phyloP scores from a whole-genome alignment of 2,797 vertebrate species.

The Paguma larvata region DNA sequence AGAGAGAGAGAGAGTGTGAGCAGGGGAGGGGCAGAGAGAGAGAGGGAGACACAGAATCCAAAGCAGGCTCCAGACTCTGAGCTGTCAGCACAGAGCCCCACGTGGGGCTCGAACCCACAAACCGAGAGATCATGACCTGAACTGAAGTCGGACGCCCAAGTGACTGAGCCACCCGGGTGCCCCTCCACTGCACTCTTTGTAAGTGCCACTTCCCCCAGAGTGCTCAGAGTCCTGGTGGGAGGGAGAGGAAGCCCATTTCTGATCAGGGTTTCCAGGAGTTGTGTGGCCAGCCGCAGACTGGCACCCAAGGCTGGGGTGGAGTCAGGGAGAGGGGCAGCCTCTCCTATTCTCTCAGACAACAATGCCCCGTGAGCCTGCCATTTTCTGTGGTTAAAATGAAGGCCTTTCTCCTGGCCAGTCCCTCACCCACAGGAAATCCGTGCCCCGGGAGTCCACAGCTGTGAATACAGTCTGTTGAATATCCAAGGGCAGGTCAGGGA shows the following conservation, averaged over 20 bases:
- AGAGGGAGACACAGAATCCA: too few relatives aligned
- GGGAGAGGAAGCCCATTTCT: constrained; percentile 75
- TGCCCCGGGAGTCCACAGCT: constrained; percentile 57
- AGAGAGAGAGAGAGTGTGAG: too few relatives aligned
- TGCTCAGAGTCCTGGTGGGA: not conserved
- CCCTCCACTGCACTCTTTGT: not conserved
- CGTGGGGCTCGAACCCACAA: too few relatives aligned
- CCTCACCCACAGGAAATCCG: constrained; percentile 75
- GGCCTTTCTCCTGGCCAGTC: constrained; percentile 19
- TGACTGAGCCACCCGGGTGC: too few relatives aligned
- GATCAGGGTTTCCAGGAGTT: constrained; percentile 79
- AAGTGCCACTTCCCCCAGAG: not conserved
- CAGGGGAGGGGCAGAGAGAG: too few relatives aligned
- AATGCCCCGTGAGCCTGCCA: constrained; percentile 65
- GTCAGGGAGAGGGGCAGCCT: constrained; percentile 45
- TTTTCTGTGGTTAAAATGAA: constrained; percentile 69
- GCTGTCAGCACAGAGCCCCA: too few relatives aligned
- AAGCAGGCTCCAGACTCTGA: too few relatives aligned
- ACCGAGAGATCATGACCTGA: too few relatives aligned
- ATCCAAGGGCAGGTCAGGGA: not conserved
- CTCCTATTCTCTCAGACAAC: constrained; percentile 73
- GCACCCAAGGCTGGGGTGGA: constrained; percentile 68
- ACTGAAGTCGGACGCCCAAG: too few relatives aligned
- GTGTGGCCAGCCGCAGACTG: constrained; percentile 36
- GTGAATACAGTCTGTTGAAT: constrained; percentile 62